These are phyloP conservation scores for Hanleya hanleyi DNA, from an alignment of 2,888 invertebrate genomes.

Conservation along the genomic window DNA sequence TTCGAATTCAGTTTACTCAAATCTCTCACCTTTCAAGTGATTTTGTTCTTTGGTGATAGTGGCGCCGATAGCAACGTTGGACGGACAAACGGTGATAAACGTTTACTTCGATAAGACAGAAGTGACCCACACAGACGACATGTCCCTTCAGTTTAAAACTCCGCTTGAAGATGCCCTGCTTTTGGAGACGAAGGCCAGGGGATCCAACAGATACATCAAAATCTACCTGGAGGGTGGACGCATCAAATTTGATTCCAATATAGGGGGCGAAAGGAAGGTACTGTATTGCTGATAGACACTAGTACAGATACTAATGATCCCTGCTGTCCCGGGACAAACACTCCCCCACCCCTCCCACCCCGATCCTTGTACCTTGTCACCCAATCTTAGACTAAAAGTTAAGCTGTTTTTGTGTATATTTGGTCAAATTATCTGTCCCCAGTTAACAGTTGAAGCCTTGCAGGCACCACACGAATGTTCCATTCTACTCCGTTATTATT, in stretches of 20 bases:
- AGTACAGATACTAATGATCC: too few relatives aligned
- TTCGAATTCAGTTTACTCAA: neutral
- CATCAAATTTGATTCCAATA: constrained; percentile 55
- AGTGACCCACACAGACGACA: constrained; percentile 67
- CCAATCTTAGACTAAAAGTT: too few relatives aligned
- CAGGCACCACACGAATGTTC: too few relatives aligned
- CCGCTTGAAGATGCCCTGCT: constrained; percentile 60
- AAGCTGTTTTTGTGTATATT: too few relatives aligned
- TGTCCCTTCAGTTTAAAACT: constrained; percentile 69
- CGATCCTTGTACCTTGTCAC: too few relatives aligned
- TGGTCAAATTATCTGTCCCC: too few relatives aligned
- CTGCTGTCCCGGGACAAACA: too few relatives aligned
- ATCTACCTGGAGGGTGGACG: constrained; percentile 62
- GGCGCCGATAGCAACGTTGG: constrained; percentile 62
- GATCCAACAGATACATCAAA: constrained; percentile 53
- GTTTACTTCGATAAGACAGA: constrained; percentile 40
- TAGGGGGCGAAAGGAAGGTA: constrained; percentile 55
- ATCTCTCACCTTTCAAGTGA: neutral
- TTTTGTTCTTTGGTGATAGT: constrained; percentile 40
- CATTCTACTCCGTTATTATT: too few relatives aligned
- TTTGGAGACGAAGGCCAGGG: constrained; percentile 57
- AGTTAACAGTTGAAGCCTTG: too few relatives aligned
- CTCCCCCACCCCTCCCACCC: too few relatives aligned
- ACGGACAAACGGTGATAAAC: constrained; percentile 50
- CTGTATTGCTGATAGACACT: too few relatives aligned